phyloP scores from a whole-genome alignment of 2,888 invertebrate genomes.

The Cecidostiba fungosa region DNA sequence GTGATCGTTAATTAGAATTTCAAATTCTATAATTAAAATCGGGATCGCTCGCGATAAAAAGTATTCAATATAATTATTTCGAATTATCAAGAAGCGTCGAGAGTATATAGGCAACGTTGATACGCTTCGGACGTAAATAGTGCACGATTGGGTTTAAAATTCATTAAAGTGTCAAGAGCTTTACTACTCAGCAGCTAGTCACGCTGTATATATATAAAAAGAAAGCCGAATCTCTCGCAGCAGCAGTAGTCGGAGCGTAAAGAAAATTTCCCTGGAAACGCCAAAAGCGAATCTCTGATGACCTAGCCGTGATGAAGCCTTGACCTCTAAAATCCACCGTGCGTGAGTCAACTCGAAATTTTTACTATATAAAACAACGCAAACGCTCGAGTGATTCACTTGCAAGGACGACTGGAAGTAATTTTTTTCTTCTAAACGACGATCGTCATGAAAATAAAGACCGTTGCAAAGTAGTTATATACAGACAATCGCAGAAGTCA shows the following conservation, averaged over 20 bases:
- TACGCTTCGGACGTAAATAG: no score
- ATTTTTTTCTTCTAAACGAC: neutral
- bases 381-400: neutral
- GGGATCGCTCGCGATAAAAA: neutral
- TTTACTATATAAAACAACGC: neutral
- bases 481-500: no score
- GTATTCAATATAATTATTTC: neutral
- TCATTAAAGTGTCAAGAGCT: no score
- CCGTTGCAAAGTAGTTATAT: no score
- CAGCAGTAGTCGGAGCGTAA: no score
- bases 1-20: constrained; percentile 30
- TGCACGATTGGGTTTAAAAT: no score
- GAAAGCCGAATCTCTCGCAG: no score
- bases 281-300: neutral
- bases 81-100: neutral
- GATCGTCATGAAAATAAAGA: no score
- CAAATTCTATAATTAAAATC: constrained; percentile 1
- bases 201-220: no score
- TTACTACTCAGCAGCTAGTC: no score
- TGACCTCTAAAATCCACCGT: constrained; percentile 47
- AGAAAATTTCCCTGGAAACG: no score
- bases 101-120: neutral
- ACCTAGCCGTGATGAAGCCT: constrained; percentile 18
- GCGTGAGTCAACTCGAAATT: constrained; percentile 39
- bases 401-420: neutral